Conservation (phyloP, 2,888 invertebrate genomes). For the Athalia circularis region DNA sequence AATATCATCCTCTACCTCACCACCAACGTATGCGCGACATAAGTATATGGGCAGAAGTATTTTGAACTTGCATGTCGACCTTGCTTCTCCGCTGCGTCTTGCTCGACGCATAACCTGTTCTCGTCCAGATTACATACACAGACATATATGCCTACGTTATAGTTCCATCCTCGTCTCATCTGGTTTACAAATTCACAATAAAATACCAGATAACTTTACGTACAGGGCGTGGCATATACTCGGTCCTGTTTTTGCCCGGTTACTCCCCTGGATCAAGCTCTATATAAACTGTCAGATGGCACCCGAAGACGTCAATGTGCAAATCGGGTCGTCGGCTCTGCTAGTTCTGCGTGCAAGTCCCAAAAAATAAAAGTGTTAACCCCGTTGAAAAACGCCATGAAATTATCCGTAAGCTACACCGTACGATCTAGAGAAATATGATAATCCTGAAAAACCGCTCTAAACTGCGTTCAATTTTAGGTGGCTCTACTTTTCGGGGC, state of each 20-base stretch:
- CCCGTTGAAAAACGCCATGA: conserved; percentile 57
- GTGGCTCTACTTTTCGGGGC: conserved; percentile 52
- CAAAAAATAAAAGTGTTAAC: neutral
- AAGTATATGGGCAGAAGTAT: conserved; percentile 43
- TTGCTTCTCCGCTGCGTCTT: conserved; percentile 43
- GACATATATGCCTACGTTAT: neutral
- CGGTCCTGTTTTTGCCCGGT: conserved; percentile 50
- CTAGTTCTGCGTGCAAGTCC: neutral
- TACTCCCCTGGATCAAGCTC: conserved; percentile 53
- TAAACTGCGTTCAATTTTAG: conserved; percentile 49
- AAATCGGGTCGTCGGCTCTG: conserved; percentile 17
- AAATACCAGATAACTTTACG: conserved; percentile 46
- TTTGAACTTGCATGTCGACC: conserved; percentile 48
- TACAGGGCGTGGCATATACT: conserved; percentile 56
- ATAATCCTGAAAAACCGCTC: neutral
- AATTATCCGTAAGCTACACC: conserved; percentile 40
- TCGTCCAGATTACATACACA: conserved; percentile 23
- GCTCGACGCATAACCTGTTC: conserved; percentile 50
- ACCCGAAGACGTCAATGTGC: conserved; percentile 41
- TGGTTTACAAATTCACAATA: conserved; percentile 48
- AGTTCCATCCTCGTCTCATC: conserved; percentile 46
- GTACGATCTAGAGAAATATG: neutral
- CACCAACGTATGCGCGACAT: conserved; percentile 20
- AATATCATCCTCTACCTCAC: conserved; percentile 9
- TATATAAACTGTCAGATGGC: conserved; percentile 58